These are phyloP conservation scores for Drosophila multiciliata DNA, from an alignment of 2,888 invertebrate species.

Conservation along the genomic window DNA sequence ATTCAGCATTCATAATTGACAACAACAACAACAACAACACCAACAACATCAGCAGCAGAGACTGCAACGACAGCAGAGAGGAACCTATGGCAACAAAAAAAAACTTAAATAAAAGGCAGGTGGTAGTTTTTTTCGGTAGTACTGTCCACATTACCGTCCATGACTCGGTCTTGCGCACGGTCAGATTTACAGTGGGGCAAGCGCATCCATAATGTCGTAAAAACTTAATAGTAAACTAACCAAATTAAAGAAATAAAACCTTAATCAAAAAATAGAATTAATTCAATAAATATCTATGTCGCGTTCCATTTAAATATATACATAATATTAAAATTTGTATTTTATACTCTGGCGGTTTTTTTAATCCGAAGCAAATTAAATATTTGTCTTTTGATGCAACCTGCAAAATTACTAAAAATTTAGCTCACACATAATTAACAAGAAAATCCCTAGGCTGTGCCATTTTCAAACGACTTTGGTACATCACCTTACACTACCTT, in stretches of 20 bases:
- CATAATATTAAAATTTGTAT: background rate
- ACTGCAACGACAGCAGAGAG: constrained; percentile 28
- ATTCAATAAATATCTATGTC: background rate
- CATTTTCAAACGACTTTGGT: background rate
- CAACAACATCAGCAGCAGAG: constrained; percentile 24
- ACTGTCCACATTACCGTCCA: constrained; percentile 66
- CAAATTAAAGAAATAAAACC: background rate
- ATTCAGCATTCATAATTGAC: constrained; percentile 81
- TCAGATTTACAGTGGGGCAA: constrained; percentile 79
- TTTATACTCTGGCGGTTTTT: background rate
- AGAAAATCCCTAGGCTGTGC: constrained; percentile 21
- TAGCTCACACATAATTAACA: background rate
- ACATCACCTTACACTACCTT: constrained; percentile 28
- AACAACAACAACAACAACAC: constrained; percentile 59
- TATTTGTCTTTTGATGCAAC: background rate
- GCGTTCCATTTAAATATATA: background rate
- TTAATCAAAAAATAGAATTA: rapidly evolving
- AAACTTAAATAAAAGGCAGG: constrained; percentile 80
- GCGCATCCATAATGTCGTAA: background rate
- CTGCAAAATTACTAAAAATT: background rate
- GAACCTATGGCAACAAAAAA: constrained; percentile 60
- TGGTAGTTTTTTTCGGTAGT: constrained; percentile 81
- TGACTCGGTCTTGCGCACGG: constrained; percentile 69
- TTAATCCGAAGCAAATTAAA: background rate
- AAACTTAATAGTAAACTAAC: background rate